These are phyloP conservation scores for Triplophysa tibetana DNA, from an alignment of 2,113 vertebrate species.

Conservation along the genomic window DNA sequence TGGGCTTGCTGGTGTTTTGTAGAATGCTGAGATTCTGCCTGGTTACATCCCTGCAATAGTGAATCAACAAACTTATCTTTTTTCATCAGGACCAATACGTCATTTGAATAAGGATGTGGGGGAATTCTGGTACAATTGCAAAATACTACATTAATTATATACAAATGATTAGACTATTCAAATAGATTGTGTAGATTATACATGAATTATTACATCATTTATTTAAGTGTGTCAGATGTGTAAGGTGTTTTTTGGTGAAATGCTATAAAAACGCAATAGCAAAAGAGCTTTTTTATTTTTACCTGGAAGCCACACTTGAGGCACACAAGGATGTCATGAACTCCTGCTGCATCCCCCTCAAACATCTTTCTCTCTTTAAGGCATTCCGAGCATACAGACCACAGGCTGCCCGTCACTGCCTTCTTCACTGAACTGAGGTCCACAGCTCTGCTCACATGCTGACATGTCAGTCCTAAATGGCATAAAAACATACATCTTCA, in stretches of 20 bases:
- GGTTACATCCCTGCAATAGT: constrained; percentile 84
- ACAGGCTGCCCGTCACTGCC: constrained; percentile 81
- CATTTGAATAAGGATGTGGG: not conserved
- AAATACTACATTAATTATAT: too few relatives aligned
- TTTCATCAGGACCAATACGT: not conserved
- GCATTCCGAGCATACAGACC: constrained; percentile 91
- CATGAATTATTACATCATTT: too few relatives aligned
- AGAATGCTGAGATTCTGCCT: constrained; percentile 87
- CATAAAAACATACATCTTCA: not conserved
- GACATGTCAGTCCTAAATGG: constrained; percentile 84
- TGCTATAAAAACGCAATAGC: too few relatives aligned
- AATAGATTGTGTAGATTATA: too few relatives aligned
- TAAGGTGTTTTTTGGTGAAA: too few relatives aligned
- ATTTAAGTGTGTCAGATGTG: too few relatives aligned
- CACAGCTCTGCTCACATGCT: constrained; percentile 88
- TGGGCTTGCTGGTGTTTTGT: constrained; percentile 84
- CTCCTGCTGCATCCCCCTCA: constrained; percentile 75
- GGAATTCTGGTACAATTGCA: too few relatives aligned
- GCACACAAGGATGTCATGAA: constrained; percentile 86
- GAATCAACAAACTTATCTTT: not conserved
- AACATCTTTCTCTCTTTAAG: constrained; percentile 83
- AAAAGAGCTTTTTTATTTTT: constrained; percentile 41
- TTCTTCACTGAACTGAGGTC: constrained; percentile 91
- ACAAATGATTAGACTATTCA: too few relatives aligned
- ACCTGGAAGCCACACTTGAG: constrained; percentile 97